Evolutionary conservation across 2,797 vertebrate species (phyloP).

Genomic region (Catamblyrhynchus diadema): DNA sequence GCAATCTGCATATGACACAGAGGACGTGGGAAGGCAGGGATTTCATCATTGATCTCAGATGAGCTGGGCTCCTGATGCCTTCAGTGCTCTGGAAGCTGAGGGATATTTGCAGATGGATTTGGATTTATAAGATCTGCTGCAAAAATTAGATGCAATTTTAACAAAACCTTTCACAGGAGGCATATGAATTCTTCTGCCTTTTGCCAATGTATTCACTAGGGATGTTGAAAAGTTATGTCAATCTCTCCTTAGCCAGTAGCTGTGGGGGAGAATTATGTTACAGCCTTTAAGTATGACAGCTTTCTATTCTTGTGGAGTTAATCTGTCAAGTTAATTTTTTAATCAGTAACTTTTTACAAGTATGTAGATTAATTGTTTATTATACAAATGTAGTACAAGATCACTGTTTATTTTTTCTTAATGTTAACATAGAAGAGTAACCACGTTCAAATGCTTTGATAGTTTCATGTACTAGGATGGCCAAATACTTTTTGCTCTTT

Average conservation of each 20-base stretch:
- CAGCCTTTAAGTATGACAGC: background rate
- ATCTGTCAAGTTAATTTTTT: background rate
- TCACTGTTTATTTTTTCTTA: background rate
- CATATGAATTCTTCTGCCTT: background rate
- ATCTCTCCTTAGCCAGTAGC: background rate
- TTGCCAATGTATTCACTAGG: background rate
- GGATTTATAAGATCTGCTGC: background rate
- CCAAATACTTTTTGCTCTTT: background rate
- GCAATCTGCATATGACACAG: constrained; percentile 9
- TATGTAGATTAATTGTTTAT: background rate
- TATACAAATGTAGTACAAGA: background rate
- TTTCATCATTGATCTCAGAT: background rate
- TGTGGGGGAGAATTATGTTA: background rate
- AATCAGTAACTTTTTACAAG: background rate
- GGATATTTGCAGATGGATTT: constrained; percentile 44
- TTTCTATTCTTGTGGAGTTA: background rate
- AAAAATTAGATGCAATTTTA: constrained; percentile 40
- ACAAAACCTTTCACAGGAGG: background rate
- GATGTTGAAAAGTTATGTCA: background rate
- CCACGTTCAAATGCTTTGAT: background rate
- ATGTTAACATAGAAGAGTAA: background rate
- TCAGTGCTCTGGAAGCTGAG: background rate
- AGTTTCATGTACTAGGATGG: background rate
- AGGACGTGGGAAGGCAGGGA: background rate
- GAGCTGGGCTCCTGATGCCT: background rate